Base-by-base conservation (phyloP, 2,888 invertebrate genomes). In the Oithona nana region DNA sequence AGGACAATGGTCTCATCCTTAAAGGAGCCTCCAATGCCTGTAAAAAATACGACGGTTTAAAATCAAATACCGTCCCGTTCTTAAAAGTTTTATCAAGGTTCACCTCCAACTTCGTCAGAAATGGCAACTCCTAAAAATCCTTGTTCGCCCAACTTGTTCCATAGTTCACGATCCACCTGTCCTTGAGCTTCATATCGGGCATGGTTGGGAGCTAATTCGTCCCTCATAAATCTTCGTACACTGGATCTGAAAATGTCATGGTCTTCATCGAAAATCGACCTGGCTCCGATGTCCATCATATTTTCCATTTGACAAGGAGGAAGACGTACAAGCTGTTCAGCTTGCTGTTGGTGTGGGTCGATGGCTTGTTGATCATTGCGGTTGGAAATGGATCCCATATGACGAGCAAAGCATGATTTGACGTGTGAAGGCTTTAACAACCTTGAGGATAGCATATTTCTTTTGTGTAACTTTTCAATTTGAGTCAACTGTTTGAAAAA, bases 191-290 rank as follows among this genome's bases (percentile, higher is more conserved):
- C 65, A 63, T 57, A 73, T 71, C 71, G 65, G 6, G 64, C 66
- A 67, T 72, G 71, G 64, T 72, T 60, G 3, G 74, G 74, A 13
- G 68, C 64, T 2, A 74, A 70, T 66, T 75, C 74, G 61, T 74
- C 73, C 51, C 71, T 68, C 66, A 74, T 72, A 64, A 74, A 75
- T 29, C 71, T 68, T 28, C 75, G 66, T 1, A 69, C 73, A 63
- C 68, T 70, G 62, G 71, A 68, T 57, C 74, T 65, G 64, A 74
- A 73, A 6, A 73, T 70, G 67, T 75, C 75, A 66, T 75, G 74
- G 55, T 74, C 74, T 64, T 72, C 70, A 22, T 67, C 68, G 66
- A 74, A 75, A 13, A 75, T 72, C 26, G 67, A 61, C 50, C 74
- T 67, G 1, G 71, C 71, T 4, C 75, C 75, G 64, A 74, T 71